Conservation (phyloP, 2,113 vertebrate species). For the Morphnarchus princeps region DNA sequence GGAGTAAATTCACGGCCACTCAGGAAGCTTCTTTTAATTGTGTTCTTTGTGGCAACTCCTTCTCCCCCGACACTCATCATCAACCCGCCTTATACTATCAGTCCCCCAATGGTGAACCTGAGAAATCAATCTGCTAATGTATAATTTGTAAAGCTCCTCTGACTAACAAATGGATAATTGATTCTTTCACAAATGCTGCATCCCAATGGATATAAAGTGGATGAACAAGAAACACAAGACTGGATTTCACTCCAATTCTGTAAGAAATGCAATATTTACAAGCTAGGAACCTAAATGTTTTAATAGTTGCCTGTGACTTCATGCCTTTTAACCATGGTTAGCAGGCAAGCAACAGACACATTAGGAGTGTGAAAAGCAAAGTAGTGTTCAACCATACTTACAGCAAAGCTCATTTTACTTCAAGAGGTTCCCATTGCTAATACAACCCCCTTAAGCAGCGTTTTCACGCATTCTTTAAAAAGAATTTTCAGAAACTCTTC, state of each 20-base stretch:
- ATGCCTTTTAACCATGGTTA: conserved; percentile 52
- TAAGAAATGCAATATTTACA: conserved; percentile 53
- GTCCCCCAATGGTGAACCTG: conserved; percentile 68
- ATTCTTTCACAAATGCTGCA: conserved; percentile 81
- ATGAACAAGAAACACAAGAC: conserved; percentile 66
- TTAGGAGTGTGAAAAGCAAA: conserved; percentile 67
- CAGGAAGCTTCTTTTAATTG: conserved; percentile 78
- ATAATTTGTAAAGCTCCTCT: conserved; percentile 81
- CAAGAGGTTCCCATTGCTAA: neutral
- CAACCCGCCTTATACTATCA: conserved; percentile 70
- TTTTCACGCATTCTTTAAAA: neutral
- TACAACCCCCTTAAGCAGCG: neutral
- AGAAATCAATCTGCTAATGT: conserved; percentile 87
- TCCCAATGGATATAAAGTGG: conserved; percentile 69
- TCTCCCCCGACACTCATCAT: conserved; percentile 74
- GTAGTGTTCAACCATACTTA: conserved; percentile 12
- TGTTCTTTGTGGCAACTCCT: conserved; percentile 73
- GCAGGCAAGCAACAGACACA: conserved; percentile 5
- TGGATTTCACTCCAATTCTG: conserved; percentile 39
- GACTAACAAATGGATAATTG: conserved; percentile 86
- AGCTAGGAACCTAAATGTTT: conserved; percentile 33
- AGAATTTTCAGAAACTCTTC: neutral
- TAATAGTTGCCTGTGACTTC: conserved; percentile 26
- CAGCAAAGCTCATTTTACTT: conserved; percentile 30
- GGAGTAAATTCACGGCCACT: conserved; percentile 73